Base-by-base conservation (phyloP, 2,888 invertebrate genomes). In the Eristalinus sepulchralis region DNA sequence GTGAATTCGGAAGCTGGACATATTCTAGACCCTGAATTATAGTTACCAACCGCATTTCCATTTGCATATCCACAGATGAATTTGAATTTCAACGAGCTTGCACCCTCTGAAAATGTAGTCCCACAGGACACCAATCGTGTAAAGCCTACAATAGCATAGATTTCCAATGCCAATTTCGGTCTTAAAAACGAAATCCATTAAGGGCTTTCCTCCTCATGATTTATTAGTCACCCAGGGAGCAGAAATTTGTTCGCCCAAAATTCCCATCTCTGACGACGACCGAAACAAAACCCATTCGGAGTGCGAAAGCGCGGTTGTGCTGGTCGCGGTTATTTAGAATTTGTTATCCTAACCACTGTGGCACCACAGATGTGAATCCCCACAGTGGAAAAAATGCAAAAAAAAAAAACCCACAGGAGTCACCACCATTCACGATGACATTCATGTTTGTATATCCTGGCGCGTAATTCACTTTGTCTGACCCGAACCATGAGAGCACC, bases 381-480 rank as follows among this genome's bases (percentile, higher is more conserved):
- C 6, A 47, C 17, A 63, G 64, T 39, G 66, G 59, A 64, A 34
- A 17, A 34, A 8, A 27, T 1, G n/a, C 1, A 22, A 64, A 13
- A 63, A 55, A 64, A 47, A 8, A 53, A 62, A 60, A 57, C 11
- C 6, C 31, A 53, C 33, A 17, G 17, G 47, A 47, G 47, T 47
- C 47, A 20, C 24, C 47, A 47, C 75, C 10, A 57, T 59, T 47
- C 27, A 10, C 24, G 20, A 4, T 17, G 57, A 57, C 57, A 62
- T 10, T 17, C n/a, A 34, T 33, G 47, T 47, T 2, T 47, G 47
- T 17, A 79, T 70, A 83, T 60, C 75, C 73, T 53, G 24, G 39
- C 67, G 70, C 60, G 70, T 84, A 79, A 84, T 84, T 84, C 80
- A 80, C 76, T 80, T 78, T 84, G 66, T 59, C 24, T 20, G 55